Conservation (phyloP, 1,140 invertebrate genomes). For the Teleogryllus occipitalis region DNA sequence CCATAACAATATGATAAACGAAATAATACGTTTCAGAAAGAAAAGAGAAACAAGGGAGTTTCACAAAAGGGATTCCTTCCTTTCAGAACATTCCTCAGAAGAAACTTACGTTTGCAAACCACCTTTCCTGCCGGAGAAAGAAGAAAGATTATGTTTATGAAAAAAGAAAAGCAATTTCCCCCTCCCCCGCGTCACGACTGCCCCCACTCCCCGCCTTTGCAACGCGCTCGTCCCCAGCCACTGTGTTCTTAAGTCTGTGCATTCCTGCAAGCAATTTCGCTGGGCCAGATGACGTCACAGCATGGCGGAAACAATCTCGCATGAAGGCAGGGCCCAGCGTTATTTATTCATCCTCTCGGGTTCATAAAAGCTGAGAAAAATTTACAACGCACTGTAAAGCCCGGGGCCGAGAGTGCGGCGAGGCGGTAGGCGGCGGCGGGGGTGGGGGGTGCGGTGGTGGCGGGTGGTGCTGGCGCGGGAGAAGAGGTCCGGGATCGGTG, state of each 20-base stretch:
- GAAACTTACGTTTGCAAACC: no score
- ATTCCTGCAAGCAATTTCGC: neutral
- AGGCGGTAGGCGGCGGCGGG: neutral
- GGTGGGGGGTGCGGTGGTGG: no score
- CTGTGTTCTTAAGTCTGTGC: neutral
- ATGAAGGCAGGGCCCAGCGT: neutral
- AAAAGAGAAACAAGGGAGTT: neutral
- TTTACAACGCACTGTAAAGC: neutral
- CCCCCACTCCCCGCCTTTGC: neutral
- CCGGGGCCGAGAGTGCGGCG: neutral
- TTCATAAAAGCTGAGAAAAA: conserved; percentile 5
- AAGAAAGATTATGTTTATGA: no score
- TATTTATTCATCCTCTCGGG: conserved; percentile 1
- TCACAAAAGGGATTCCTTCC: no score
- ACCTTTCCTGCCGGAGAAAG: no score
- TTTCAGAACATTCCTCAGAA: no score
- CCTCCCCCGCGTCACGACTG: neutral
- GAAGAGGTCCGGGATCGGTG: no score
- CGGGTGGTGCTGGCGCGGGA: no score
- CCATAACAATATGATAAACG: neutral
- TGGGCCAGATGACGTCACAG: neutral
- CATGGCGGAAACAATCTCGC: neutral
- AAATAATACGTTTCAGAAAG: neutral
- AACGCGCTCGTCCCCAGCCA: neutral
- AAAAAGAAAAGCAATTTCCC: neutral